Evolutionary conservation across 2,113 vertebrate species (phyloP).

Genomic region (Elgaria multicarinata): DNA sequence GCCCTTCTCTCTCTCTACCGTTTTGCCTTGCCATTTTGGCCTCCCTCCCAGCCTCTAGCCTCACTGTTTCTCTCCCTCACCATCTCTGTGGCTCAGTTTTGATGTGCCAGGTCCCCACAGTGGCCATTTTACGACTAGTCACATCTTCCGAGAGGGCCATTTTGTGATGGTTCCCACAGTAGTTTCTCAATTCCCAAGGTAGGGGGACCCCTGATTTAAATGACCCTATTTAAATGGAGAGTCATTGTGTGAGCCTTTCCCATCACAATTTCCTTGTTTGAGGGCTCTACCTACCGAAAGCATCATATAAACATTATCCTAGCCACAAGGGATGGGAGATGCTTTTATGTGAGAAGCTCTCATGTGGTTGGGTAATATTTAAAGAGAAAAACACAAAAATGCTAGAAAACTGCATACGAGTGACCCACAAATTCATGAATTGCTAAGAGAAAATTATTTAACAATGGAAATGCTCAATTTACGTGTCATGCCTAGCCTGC

Average conservation of each 20-base stretch:
- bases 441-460: not conserved
- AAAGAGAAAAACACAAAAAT: not conserved
- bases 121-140: no score
- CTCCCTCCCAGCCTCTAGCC: no score
- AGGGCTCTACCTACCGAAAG: not conserved
- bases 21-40: no score
- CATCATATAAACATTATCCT: not conserved
- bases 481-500: not conserved
- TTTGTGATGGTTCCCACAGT: no score
- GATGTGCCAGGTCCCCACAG: no score
- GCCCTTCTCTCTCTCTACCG: no score
- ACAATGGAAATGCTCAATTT: not conserved
- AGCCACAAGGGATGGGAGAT: not conserved
- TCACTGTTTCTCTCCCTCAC: no score
- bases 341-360: not conserved
- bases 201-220: no score
- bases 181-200: no score
- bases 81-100: no score
- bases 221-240: not conserved
- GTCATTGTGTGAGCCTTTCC: not conserved
- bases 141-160: no score
- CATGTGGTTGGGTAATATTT: not conserved
- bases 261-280: not conserved
- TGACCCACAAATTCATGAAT: not conserved
- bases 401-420: not conserved